Evolutionary conservation across 2,797 vertebrate species (phyloP), one percentile per base, ranked within the genome.

Genomic region (Heliangelus exortis): DNA sequence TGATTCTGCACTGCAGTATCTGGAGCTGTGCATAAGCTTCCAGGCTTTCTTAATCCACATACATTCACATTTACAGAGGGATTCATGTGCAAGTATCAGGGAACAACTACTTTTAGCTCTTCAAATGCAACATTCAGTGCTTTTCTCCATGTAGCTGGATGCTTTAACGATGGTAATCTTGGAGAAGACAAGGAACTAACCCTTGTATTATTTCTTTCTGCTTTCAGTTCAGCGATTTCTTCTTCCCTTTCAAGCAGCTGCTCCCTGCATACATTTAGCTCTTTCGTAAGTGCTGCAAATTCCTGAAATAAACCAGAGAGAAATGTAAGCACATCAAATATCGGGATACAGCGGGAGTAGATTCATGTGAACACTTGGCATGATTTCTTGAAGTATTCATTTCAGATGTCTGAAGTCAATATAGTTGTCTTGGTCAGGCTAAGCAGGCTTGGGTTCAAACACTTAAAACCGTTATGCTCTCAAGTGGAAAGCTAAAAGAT

Each of bases 171-270:
- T 0, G 0, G 33, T 31, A 21, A 77, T 14, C 19, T 72, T 55
- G 39, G 15, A 81, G 25, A 82, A 88, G 61, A 79, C 26, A 94
- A 47, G 62, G 51, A 71, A 97, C 98, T 96, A 26, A 99, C 99
- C 98, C 99, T 98, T 0, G 99, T 99, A 96, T 99, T 99, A 97
- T 99, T 99, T 80, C 99, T 98, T 96, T 99, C 99, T 0, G 99
- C 99, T 96, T 99, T 99, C 83, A 99, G 98, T 93, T 99, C 99
- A 2, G 99, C 98, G 0, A 99, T 99, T 97, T 99, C 99, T 95
- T 99, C 99, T 94, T 99, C 99, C 84, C 99, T 98, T 96, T 99
- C 99, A 53, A 99, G 98, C 75, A 99, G 98, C 84, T 99, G 99
- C 94, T 99, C 99, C 94, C 99, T 97, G 97, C 98, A 99, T 28